A percentile compares a stretch with the other conserved stretches of the same genome.
Conservation (phyloP, 2,113 vertebrate genomes). For the Mastomys natalensis region DNA sequence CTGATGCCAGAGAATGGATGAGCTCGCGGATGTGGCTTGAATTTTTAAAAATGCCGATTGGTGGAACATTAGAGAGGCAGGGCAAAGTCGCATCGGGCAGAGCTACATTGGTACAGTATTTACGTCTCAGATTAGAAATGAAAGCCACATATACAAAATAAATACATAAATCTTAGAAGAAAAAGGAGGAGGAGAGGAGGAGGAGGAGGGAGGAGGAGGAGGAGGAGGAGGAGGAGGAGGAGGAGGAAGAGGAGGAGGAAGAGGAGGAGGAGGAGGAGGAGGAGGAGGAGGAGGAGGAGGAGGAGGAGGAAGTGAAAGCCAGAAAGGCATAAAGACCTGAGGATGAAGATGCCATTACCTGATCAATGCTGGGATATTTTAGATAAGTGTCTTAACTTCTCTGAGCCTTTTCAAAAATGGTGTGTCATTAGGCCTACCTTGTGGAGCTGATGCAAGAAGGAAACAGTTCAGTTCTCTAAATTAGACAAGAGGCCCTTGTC, state of each 20-base stretch:
- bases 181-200: no score
- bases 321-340: background rate
- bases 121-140: background rate
- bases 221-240: no score
- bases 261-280: no score
- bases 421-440: background rate
- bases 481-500: background rate
- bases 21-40: background rate
- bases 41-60: background rate
- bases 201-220: no score
- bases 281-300: no score
- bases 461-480: background rate
- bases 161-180: no score
- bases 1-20: background rate
- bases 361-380: background rate
- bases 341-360: background rate
- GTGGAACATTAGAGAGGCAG: background rate
- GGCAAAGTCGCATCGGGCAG: background rate
- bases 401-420: background rate
- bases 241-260: no score
- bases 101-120: background rate
- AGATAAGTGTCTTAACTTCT: background rate
- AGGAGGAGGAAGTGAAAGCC: no score
- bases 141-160: no score
- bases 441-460: background rate